Evolutionary conservation across 2,888 invertebrate species (phyloP).

Genomic region (Hypselothyrea guttata): DNA sequence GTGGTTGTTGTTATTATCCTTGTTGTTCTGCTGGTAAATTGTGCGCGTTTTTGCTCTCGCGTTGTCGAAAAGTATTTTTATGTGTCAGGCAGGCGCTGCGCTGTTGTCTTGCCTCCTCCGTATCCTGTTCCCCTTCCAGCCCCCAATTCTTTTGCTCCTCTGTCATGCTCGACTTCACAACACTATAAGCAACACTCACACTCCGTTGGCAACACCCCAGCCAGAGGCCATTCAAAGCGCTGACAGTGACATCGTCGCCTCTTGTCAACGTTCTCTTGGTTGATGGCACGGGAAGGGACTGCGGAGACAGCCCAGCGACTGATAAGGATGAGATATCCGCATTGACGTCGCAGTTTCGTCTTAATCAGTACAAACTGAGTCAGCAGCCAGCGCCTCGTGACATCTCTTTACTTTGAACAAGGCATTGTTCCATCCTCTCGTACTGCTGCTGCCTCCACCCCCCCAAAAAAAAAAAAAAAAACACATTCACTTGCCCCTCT

Average conservation of each 20-base stretch:
- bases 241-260: constrained; percentile 47
- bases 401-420: too few species aligned
- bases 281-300: constrained; percentile 13
- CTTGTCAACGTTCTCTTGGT: constrained; percentile 21
- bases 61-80: constrained; percentile 35
- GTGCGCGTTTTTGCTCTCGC: constrained; percentile 21
- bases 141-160: not conserved
- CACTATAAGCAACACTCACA: not conserved
- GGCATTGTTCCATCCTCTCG: not conserved
- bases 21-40: not conserved
- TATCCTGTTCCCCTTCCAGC: not conserved
- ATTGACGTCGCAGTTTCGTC: constrained; percentile 20
- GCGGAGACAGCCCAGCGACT: constrained; percentile 2
- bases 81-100: constrained; percentile 7
- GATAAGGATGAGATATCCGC: constrained; percentile 25
- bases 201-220: constrained; percentile 6
- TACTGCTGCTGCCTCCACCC: too few species aligned
- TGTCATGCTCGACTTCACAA: constrained; percentile 1
- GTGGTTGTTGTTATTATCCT: constrained; percentile 7
- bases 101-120: too few species aligned
- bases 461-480: too few species aligned
- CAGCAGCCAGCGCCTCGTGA: constrained; percentile 24
- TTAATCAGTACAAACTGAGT: constrained; percentile 38
- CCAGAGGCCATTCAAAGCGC: constrained; percentile 51
- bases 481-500: too few species aligned